phyloP scores from a whole-genome alignment of 2,113 vertebrate genomes.

The Chlorodrepanis virens region DNA sequence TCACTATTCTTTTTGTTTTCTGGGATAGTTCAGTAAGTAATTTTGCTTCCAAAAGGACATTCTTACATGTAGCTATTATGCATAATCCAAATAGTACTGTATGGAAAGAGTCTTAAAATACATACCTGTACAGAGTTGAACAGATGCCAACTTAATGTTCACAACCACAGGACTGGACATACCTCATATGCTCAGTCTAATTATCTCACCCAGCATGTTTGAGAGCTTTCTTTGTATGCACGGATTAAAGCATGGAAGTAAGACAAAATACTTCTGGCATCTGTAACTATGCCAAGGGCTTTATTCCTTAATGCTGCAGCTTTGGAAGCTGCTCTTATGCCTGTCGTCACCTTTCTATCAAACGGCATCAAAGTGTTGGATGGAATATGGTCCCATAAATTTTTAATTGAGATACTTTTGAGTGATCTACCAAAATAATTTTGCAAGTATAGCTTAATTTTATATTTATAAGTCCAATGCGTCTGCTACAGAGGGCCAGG shows the following conservation, averaged over 20 bases:
- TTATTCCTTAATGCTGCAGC: slow-evolving; percentile 43
- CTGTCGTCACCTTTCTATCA: slow-evolving; percentile 22
- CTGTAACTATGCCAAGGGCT: slow-evolving; percentile 35
- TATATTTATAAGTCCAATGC: slow-evolving; percentile 45
- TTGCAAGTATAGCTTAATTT: slow-evolving; percentile 54
- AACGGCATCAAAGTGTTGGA: slow-evolving; percentile 33
- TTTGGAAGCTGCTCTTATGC: slow-evolving; percentile 45
- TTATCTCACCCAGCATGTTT: not conserved
- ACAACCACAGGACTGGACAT: not conserved
- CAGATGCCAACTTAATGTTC: not conserved
- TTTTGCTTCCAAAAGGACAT: not conserved
- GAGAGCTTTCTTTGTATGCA: not conserved
- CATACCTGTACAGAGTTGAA: not conserved
- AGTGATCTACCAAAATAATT: slow-evolving; percentile 20
- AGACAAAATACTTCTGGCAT: not conserved
- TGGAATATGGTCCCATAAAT: slow-evolving; percentile 27
- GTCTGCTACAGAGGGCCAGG: not conserved
- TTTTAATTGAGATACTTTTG: slow-evolving; percentile 61
- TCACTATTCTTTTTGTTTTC: not conserved
- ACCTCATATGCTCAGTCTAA: not conserved
- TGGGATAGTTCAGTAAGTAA: not conserved
- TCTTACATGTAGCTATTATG: not conserved
- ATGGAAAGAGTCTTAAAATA: not conserved
- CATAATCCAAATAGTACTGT: not conserved
- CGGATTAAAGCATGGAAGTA: not conserved